Base-by-base conservation (phyloP, 2,113 vertebrate species). In the Rhizomys pruinosus region DNA sequence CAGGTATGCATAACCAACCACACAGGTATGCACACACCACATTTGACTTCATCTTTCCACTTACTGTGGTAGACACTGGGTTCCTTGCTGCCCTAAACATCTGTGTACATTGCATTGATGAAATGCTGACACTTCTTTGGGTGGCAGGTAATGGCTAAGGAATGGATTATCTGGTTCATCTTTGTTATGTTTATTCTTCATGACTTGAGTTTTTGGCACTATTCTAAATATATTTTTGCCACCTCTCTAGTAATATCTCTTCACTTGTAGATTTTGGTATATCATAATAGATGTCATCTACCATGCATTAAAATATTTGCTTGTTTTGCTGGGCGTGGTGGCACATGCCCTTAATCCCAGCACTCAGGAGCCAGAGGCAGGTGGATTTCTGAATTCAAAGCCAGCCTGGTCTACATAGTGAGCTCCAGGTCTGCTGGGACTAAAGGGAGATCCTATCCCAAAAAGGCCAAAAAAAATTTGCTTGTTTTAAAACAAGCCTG, bases 401-500 rank as follows among this genome's bases (percentile, higher is more conserved):
- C n/a, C n/a, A n/a, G n/a, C n/a, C n/a, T n/a, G n/a, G n/a, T n/a
- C n/a, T n/a, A n/a, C n/a, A n/a, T n/a, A n/a, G n/a, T n/a, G n/a
- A n/a, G n/a, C n/a, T n/a, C n/a, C n/a, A n/a, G n/a, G n/a, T n/a
- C n/a, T n/a, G n/a, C n/a, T n/a, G n/a, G n/a, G n/a, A n/a, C n/a
- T n/a, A n/a, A n/a, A n/a, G n/a, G n/a, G n/a, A n/a, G n/a, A n/a
- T n/a, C n/a, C n/a, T n/a, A n/a, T n/a, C n/a, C n/a, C n/a, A n/a
- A n/a, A n/a, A n/a, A n/a, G n/a, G n/a, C n/a, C n/a, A n/a, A n/a
- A 64, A 66, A 78, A 61, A 47, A 72, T 47, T 57, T 79, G n/a
- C 32, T 17, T 84, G 32, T 69, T 82, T 85, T 88, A 55, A 73
- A 91, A 52, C 89, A 80, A 84, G 27, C 44, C 8, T 94, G 11